phyloP scores from a whole-genome alignment of 2,113 vertebrate genomes.

The Dipodomys ordii region DNA sequence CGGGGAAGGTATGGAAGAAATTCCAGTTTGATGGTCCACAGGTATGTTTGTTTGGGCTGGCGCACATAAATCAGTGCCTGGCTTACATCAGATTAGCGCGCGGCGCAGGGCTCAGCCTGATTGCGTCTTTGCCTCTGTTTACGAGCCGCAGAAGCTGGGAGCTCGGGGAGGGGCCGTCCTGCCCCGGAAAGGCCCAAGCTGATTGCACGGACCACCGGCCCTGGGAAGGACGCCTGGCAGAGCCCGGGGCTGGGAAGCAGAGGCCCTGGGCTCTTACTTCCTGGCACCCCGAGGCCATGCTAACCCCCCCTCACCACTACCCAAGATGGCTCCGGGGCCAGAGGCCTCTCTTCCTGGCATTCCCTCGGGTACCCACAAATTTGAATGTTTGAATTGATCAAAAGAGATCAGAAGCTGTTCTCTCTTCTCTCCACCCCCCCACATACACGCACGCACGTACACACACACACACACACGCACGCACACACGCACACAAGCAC shows the following conservation, averaged over 20 bases:
- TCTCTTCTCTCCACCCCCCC: too few species aligned
- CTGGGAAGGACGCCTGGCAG: neutral
- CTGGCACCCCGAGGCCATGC: neutral
- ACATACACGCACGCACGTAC: too few species aligned
- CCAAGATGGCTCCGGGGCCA: neutral
- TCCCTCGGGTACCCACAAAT: neutral
- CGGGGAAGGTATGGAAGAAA: conserved; percentile 72
- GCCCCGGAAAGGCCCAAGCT: neutral
- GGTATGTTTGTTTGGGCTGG: conserved; percentile 82
- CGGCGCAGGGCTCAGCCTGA: conserved; percentile 62
- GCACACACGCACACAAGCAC: too few species aligned
- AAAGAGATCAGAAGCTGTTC: accelerated
- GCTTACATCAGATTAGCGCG: conserved; percentile 74
- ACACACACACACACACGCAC: too few species aligned
- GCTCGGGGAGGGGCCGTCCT: conserved; percentile 37
- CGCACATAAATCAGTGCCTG: conserved; percentile 69
- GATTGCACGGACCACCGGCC: conserved; percentile 41
- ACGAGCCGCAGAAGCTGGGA: conserved; percentile 62
- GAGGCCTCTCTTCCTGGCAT: too few species aligned
- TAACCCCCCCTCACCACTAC: neutral
- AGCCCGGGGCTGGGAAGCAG: conserved; percentile 39
- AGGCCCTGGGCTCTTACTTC: neutral
- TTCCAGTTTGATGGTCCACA: conserved; percentile 78
- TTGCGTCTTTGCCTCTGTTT: conserved; percentile 80
- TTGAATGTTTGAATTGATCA: neutral